phyloP scores from a whole-genome alignment of 2,888 invertebrate genomes.

The Sthenelais limicola region DNA sequence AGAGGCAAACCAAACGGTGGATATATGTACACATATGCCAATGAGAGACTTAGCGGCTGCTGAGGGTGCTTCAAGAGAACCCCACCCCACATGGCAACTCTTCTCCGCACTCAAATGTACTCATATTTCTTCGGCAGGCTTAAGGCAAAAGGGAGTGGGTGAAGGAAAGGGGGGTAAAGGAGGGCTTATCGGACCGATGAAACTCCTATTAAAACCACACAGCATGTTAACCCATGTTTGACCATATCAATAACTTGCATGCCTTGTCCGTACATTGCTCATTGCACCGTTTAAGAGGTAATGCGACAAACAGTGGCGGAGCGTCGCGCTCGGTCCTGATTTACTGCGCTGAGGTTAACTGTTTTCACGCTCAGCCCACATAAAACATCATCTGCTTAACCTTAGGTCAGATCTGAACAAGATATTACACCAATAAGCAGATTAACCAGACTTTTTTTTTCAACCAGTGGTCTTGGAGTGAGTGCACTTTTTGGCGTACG shows the following conservation, averaged over 20 bases:
- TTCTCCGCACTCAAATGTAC: no score
- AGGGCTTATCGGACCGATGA: no score
- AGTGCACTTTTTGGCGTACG: background rate
- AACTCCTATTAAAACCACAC: no score
- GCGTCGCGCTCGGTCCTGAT: constrained; percentile 14
- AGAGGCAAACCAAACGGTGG: no score
- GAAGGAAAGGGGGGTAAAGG: no score
- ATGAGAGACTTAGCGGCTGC: no score
- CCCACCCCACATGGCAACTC: no score
- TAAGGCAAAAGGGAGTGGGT: no score
- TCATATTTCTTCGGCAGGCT: no score
- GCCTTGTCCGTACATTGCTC: background rate
- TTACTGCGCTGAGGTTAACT: constrained; percentile 20
- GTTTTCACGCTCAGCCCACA: constrained; percentile 36
- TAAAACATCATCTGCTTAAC: constrained; percentile 27
- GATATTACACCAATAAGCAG: background rate
- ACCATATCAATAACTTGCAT: constrained; percentile 36
- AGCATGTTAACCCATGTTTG: constrained; percentile 37
- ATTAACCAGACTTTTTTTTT: background rate
- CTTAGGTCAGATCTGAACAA: constrained; percentile 11
- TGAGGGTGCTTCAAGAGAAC: no score
- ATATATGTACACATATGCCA: no score
- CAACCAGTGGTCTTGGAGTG: background rate
- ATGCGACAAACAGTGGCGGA: background rate
- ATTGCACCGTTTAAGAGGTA: background rate